Percentiles rank a stretch among this genome's conserved stretches.
Conservation (phyloP, 2,888 invertebrate genomes). For the Diaperis boleti region DNA sequence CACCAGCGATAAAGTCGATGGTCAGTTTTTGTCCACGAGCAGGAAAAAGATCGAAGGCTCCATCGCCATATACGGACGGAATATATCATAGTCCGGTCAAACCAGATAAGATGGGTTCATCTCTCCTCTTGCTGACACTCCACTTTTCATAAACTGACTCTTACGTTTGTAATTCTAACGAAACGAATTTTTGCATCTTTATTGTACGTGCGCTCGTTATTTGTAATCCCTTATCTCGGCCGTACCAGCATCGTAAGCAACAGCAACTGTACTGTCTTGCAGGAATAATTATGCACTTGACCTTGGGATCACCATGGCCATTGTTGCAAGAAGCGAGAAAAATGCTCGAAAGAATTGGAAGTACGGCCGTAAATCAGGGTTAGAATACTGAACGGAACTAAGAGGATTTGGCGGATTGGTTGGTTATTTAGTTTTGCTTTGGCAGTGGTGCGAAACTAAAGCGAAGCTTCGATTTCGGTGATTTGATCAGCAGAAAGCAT, state of each 20-base stretch:
- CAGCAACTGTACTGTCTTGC: constrained; percentile 7
- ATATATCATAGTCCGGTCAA: constrained; percentile 45
- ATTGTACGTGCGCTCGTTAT: neutral
- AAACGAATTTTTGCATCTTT: no score
- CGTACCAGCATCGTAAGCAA: constrained; percentile 16
- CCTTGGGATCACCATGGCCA: constrained; percentile 5
- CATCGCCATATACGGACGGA: constrained; percentile 47
- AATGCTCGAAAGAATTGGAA: neutral
- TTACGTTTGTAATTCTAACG: no score
- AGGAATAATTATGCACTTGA: constrained; percentile 13
- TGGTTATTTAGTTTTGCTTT: no score
- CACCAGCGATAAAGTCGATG: neutral
- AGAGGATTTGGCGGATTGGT: no score
- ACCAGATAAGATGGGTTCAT: constrained; percentile 37
- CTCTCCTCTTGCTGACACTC: neutral
- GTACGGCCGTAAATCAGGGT: neutral
- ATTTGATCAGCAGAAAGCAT: no score
- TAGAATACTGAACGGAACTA: no score
- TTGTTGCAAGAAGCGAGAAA: neutral
- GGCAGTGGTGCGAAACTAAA: no score
- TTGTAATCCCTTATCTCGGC: neutral
- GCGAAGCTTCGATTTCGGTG: no score
- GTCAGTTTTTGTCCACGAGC: constrained; percentile 8
- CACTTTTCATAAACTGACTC: no score
- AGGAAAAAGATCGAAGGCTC: constrained; percentile 26